Evolutionary conservation across 2,797 vertebrate species (phyloP).

Genomic region (Gymnopithys bicolor): DNA sequence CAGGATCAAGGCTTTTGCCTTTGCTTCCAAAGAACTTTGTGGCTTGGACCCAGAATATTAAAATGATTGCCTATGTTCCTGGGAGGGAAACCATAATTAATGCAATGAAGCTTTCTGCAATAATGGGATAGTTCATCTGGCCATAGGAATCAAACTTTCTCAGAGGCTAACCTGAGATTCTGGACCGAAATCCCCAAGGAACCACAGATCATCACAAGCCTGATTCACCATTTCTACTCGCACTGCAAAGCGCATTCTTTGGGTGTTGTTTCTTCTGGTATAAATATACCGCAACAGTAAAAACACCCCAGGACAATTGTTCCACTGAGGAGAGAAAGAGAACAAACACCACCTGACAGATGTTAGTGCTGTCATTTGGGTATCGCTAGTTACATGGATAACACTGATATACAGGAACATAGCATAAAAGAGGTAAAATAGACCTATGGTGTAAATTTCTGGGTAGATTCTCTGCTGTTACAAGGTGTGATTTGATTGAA

Average conservation of each 20-base stretch:
- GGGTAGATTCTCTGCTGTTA: background rate
- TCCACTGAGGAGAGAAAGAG: background rate
- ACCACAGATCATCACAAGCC: background rate
- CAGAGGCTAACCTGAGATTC: background rate
- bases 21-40: constrained; percentile 19
- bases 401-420: background rate
- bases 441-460: background rate
- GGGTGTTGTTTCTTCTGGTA: constrained; percentile 13
- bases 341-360: constrained; percentile 52
- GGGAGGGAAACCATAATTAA: constrained; percentile 14
- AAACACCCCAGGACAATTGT: constrained; percentile 7
- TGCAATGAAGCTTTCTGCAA: background rate
- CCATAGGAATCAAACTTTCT: background rate
- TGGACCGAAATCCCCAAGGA: background rate
- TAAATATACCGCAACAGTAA: background rate
- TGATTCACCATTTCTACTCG: background rate
- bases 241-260: constrained; percentile 19
- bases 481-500: background rate
- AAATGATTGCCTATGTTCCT: background rate
- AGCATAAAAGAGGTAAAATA: background rate
- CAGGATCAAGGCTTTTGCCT: background rate
- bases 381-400: background rate
- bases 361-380: constrained; percentile 25
- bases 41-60: background rate
- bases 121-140: background rate